Base-by-base conservation (phyloP, 2,113 vertebrate genomes). In the Daboia siamensis region DNA sequence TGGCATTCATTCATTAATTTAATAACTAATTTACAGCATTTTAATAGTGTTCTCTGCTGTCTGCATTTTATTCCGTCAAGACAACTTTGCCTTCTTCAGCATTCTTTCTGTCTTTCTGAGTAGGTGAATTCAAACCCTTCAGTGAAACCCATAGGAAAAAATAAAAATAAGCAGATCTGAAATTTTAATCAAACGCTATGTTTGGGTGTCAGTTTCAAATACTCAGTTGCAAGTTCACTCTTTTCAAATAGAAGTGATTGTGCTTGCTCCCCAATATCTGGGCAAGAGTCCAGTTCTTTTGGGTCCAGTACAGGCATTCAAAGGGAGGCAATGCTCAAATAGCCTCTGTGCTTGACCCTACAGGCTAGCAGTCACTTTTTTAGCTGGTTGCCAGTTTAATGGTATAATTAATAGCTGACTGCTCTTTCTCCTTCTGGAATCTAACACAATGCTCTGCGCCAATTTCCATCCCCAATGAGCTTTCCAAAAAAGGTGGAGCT, bases 191-290 rank as follows among this genome's bases (percentile, higher is more conserved):
- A 91, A 89, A 93, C 86, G 24, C 69, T 86, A 33, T 23, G n/a
- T 61, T 24, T 29, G 29, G 29, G 23, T 51, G 48, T 85, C 54
- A 89, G 21, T 29, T 55, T 84, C 86, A 84, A 52, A 59, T 84
- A 69, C 10, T 90, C 26, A 69, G 57, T 39, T 90, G 92, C 51
- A 86, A n/a, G 13, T 46, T 48, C 93, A 15, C 46, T 61, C 61
- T 93, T 88, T 61, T 44, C n/a, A 88, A 88, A 93, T 21, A 85
- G 64, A 44, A 55, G 46, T 48, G 88, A 46, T 86, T 93, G n/a
- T 89, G 46, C 24, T 86, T 74, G 29, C 54, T 93, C n/a, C 54
- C 29, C 5, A 20, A 85, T 61, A 64, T 33, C 90, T 91, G 93
- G 90, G 90, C 88, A 91, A 85, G 69, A 33, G 10, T 93, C 90